Base-by-base conservation (phyloP, 2,113 vertebrate genomes). In the Aphelocoma coerulescens region DNA sequence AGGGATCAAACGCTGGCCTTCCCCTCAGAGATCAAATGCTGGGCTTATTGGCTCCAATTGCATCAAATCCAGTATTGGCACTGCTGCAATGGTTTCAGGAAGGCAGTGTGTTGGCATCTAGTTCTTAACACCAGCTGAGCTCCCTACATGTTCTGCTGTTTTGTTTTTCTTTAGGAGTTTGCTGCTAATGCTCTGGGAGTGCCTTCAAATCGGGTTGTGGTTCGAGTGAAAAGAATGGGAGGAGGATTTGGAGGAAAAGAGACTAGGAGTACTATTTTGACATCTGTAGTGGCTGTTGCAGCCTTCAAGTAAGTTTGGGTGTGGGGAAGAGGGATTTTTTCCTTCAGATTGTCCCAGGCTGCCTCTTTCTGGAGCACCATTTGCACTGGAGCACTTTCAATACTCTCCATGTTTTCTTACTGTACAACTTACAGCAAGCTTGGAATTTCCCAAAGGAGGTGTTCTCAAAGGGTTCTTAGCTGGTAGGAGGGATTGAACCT, bases 241-340 rank as follows among this genome's bases (percentile, higher is more conserved):
- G 99, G 99, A 83, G 99, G 99, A 75, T 99, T 99, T 79, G 99
- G 99, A 32, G 99, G 99, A n/a, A 99, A 99, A 93, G 99, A 99
- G 93, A 98, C 98, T 10, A 98, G 99, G 27, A 98, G 93, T 85
- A 98, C 97, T 3, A 1, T 99, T 55, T 37, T 99, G 68, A 98
- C 99, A 35, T 99, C 98, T 1, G 98, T 95, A 19, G 98, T 98
- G 11, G 99, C 99, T n/a, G 93, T 99, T 30, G 99, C 99, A 74
- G 99, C 99, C 10, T 94, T 98, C 87, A 99, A 98, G 99, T 99
- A 98, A 97, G 97, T 96, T 82, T 77, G 26, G 20, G 10, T 49
- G 39, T 71, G 32, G 57, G 17, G 14, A 69, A 27, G 13, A 63
- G 26, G 27, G 8, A 7, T 71, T 80, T 79, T 85, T 77, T 39